phyloP scores from a whole-genome alignment of 2,113 vertebrate genomes.

The Phylloscopus trochiloides region DNA sequence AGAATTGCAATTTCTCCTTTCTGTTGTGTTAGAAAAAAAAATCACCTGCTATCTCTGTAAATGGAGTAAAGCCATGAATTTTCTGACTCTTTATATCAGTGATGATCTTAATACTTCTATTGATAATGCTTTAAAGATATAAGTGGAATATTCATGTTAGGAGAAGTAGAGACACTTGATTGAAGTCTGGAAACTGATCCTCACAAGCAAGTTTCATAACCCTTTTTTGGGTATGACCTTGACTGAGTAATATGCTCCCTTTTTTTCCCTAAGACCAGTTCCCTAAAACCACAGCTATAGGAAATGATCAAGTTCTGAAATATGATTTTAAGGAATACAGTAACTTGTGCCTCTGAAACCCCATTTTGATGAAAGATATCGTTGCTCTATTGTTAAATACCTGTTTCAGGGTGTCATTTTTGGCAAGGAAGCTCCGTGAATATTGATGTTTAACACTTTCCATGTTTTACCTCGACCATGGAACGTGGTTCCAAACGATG shows the following conservation, averaged over 20 bases:
- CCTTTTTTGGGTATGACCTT: neutral
- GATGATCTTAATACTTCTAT: neutral
- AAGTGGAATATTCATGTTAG: neutral
- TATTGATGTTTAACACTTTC: neutral
- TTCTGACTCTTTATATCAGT: neutral
- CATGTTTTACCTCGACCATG: neutral
- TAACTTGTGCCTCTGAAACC: neutral
- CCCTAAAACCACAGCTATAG: neutral
- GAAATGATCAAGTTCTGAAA: neutral
- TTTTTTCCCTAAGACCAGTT: neutral
- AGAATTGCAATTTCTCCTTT: neutral
- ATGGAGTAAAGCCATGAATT: neutral
- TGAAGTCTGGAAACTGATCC: neutral
- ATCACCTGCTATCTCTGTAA: neutral
- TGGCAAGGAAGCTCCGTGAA: neutral
- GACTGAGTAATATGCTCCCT: neutral
- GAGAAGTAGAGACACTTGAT: neutral
- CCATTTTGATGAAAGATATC: neutral
- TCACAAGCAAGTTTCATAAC: neutral
- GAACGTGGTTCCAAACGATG: neutral
- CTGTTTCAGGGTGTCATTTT: neutral
- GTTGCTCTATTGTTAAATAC: neutral
- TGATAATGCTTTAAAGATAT: neutral
- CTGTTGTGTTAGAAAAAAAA: neutral
- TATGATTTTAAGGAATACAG: neutral